phyloP scores from a whole-genome alignment of 2,888 invertebrate species.

The Temnothorax rugatulus region DNA sequence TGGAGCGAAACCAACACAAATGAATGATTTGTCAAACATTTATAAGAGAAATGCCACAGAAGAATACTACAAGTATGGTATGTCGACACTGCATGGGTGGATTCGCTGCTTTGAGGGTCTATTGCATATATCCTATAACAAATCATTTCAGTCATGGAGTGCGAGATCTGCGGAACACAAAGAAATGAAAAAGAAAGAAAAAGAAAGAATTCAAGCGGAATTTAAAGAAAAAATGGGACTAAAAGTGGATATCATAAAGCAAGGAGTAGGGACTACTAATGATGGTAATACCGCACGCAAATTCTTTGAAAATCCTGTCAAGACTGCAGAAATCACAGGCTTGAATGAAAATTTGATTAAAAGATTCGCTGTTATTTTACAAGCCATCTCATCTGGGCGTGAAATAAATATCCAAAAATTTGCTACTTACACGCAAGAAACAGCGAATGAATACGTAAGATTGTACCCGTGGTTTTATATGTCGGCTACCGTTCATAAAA shows the following conservation, averaged over 20 bases:
- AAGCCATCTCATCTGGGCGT: neutral
- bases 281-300: conserved; percentile 33
- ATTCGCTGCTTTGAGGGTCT: conserved; percentile 6
- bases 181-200: neutral
- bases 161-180: neutral
- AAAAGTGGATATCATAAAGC: neutral
- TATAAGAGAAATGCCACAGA: neutral
- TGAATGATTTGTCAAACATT: neutral
- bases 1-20: neutral
- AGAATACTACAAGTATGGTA: neutral
- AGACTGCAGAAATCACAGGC: conserved; percentile 12
- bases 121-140: neutral
- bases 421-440: neutral
- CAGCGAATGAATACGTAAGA: neutral
- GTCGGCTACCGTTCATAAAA: conserved; percentile 28
- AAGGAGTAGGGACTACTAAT: neutral
- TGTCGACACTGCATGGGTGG: neutral
- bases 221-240: conserved; percentile 33
- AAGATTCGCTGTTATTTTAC: conserved; percentile 7
- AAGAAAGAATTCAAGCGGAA: neutral
- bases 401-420: conserved; percentile 9
- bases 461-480: conserved; percentile 31
- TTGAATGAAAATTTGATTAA: conserved; percentile 14
- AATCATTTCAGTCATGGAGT: neutral
- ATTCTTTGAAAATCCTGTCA: conserved; percentile 10